Evolutionary conservation across 2,797 vertebrate species (phyloP).

Genomic region (Crypturellus tataupa): DNA sequence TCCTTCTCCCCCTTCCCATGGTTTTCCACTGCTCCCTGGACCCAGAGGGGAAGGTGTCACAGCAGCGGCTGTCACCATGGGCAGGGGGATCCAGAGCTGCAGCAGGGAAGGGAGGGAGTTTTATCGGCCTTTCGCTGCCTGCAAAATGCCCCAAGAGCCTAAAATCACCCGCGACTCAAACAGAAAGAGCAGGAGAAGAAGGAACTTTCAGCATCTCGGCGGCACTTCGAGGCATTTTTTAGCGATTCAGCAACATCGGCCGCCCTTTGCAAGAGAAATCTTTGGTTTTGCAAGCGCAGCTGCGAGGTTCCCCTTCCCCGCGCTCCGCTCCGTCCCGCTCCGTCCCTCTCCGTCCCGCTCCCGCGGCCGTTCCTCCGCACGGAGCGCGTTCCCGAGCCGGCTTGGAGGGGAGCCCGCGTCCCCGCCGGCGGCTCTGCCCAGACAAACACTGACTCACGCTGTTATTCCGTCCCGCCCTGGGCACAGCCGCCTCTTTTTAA

Average conservation of each 20-base stretch:
- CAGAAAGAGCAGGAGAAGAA: not conserved
- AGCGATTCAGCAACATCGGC: not conserved
- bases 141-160: not conserved
- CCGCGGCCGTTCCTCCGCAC: too few relatives aligned
- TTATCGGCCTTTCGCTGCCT: not conserved
- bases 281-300: not conserved
- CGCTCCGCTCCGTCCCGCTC: too few relatives aligned
- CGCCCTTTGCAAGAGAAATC: not conserved
- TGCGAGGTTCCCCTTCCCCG: not conserved
- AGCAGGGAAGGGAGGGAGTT: not conserved
- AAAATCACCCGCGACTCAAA: not conserved
- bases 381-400: not conserved
- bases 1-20: too few relatives aligned
- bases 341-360: not conserved
- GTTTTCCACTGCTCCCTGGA: too few relatives aligned
- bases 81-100: not conserved
- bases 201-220: not conserved
- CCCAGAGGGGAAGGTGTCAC: too few relatives aligned
- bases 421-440: not conserved
- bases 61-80: too few relatives aligned
- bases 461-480: constrained; percentile 67
- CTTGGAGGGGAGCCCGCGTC: not conserved
- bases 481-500: constrained; percentile 39
- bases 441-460: constrained; percentile 68
- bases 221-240: not conserved